Conservation (phyloP, 2,888 invertebrate genomes). For the Ferrisia virgata region DNA sequence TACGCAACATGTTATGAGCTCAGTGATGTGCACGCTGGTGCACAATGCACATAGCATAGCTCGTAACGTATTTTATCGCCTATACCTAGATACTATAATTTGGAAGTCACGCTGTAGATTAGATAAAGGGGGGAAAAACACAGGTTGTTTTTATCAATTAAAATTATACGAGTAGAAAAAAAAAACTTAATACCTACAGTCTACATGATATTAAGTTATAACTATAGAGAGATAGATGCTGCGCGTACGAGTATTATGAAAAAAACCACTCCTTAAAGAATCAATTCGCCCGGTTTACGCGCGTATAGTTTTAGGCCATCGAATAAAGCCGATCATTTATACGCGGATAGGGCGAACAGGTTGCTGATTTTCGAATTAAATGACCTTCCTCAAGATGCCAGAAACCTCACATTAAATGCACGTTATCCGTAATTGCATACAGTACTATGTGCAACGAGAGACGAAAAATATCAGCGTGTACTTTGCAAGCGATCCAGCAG, state of each 20-base stretch:
- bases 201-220: too few relatives aligned
- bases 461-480: background rate
- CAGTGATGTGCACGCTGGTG: background rate
- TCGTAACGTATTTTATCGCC: background rate
- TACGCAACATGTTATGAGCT: background rate
- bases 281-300: background rate
- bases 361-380: conserved; percentile 24
- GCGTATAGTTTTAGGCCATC: conserved; percentile 1
- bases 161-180: background rate
- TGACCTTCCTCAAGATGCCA: conserved; percentile 20
- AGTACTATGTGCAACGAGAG: conserved; percentile 2
- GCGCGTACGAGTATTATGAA: too few relatives aligned
- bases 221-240: too few relatives aligned
- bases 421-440: conserved; percentile 22
- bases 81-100: too few relatives aligned
- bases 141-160: background rate
- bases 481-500: background rate
- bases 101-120: background rate
- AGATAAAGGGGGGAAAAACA: background rate
- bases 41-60: background rate
- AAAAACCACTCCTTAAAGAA: background rate
- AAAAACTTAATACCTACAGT: too few relatives aligned
- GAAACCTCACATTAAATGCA: conserved; percentile 7
- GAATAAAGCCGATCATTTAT: background rate
- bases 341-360: conserved; percentile 1